Evolutionary conservation across 2,113 vertebrate genomes (phyloP), one percentile per base, ranked within the genome.

Genomic region (Poeciliopsis turrubarensis): DNA sequence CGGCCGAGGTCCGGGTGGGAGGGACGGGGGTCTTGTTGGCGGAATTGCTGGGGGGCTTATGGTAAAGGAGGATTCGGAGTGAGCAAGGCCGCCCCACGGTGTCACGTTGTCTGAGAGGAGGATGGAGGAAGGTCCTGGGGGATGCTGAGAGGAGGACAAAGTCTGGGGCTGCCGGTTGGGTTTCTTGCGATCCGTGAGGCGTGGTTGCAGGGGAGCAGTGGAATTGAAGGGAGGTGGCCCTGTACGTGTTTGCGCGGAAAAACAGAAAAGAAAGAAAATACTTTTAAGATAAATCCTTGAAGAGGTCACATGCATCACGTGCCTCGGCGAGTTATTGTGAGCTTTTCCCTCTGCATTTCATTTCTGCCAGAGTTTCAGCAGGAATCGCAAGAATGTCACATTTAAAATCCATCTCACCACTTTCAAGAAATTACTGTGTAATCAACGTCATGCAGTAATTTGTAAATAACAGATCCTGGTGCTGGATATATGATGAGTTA

Each of bases 1-100:
- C 57, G 79, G 64, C 62, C 64, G 79, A 32, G 77, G 79, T 70
- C 76, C 54, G 27, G 85, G 65, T 25, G 68, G 71, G 34, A 14
- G 79, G 22, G 72, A 80, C 60, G 67, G 77, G 15, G 70, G 80
- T 4, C 25, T 26, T 29, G 75, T 26, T 17, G 75, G 67, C 34
- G 88, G 82, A 8, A 75, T 60, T 19, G 75, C 81, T 12, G 68
- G 68, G 3, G 89, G 87, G 22, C 94, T 87, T 54, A 80, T 71
- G 9, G 86, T 70, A 29, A 95, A 94, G 41, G 93, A 95, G 47
- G 93, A 92, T 15, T 95, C 93, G 0, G 91, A 92, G n/a, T 93
- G 89, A 26, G 85, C 90, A n/a, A 83, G 78, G 15, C 90, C 86
- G 62, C 85, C 91, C 95, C 95, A 95, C 3, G 95, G 94, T 0